These are phyloP conservation scores for Leguminivora glycinivorella DNA, from an alignment of 1,140 invertebrate genomes.

Conservation along the genomic window DNA sequence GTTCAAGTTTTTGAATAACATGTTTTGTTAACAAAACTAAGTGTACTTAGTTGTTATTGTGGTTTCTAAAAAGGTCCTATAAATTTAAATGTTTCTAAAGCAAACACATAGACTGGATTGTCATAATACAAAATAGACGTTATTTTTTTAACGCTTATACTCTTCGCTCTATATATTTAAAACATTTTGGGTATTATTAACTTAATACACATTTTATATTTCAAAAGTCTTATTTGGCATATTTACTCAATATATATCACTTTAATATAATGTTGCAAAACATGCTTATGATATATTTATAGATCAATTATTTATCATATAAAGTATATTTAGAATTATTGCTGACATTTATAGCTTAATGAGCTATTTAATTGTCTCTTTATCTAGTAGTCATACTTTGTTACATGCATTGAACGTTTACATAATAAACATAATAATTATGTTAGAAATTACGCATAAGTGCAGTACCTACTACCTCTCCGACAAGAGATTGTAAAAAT, in stretches of 20 bases:
- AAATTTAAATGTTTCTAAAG: neutral
- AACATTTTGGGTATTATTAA: no score
- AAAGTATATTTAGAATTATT: neutral
- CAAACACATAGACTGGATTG: no score
- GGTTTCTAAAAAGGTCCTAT: neutral
- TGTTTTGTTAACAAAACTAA: conserved; percentile 7
- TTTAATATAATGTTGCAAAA: neutral
- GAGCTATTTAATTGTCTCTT: neutral
- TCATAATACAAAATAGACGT: no score
- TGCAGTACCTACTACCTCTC: no score
- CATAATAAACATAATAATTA: neutral
- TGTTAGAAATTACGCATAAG: no score
- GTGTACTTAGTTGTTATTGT: neutral
- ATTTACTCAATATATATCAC: no score
- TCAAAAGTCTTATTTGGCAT: no score
- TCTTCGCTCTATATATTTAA: neutral
- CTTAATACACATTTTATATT: no score
- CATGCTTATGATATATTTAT: neutral
- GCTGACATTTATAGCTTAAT: neutral
- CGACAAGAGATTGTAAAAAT: no score
- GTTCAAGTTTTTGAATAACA: neutral
- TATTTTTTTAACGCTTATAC: no score
- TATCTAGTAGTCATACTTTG: neutral
- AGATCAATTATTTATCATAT: neutral
- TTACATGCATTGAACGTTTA: neutral